Conservation (phyloP, 2,888 invertebrate species). For the Bombyx huttoni region DNA sequence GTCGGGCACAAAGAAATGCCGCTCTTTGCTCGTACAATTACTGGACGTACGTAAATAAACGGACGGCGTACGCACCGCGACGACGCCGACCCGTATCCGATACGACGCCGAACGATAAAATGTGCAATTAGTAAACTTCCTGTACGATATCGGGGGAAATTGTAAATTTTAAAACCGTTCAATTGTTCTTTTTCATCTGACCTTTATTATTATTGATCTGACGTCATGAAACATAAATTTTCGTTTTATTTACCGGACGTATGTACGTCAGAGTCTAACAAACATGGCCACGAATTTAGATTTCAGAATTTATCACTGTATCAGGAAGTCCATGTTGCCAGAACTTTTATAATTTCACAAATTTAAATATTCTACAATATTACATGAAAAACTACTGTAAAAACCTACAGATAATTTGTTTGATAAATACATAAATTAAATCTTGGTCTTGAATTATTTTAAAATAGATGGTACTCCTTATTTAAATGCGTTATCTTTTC, state of each 20-base stretch:
- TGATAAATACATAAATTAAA: too few relatives aligned
- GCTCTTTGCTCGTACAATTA: constrained; percentile 51
- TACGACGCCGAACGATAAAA: constrained; percentile 62
- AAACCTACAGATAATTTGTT: too few relatives aligned
- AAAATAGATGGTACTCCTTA: too few relatives aligned
- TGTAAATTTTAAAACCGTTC: constrained; percentile 51
- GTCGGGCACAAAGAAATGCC: constrained; percentile 58
- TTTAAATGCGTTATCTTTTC: too few relatives aligned
- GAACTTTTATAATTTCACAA: too few relatives aligned
- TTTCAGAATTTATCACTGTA: too few relatives aligned
- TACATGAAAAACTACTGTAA: too few relatives aligned
- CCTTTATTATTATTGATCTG: constrained; percentile 40
- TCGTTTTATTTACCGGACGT: constrained; percentile 3
- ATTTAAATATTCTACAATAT: too few relatives aligned
- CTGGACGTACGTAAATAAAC: constrained; percentile 55
- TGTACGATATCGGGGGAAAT: constrained; percentile 49
- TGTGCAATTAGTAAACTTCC: constrained; percentile 65
- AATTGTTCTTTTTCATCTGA: constrained; percentile 65
- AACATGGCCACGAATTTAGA: constrained; percentile 1
- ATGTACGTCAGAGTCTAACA: constrained; percentile 3
- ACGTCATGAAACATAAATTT: constrained; percentile 17
- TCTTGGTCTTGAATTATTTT: too few relatives aligned
- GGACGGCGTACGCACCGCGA: constrained; percentile 11
- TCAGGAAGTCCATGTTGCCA: too few relatives aligned
- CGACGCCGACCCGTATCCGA: constrained; percentile 12